Evolutionary conservation across 2,113 vertebrate species (phyloP), one percentile per base, ranked within the genome.

Genomic region (Microcebus ravelobensis): DNA sequence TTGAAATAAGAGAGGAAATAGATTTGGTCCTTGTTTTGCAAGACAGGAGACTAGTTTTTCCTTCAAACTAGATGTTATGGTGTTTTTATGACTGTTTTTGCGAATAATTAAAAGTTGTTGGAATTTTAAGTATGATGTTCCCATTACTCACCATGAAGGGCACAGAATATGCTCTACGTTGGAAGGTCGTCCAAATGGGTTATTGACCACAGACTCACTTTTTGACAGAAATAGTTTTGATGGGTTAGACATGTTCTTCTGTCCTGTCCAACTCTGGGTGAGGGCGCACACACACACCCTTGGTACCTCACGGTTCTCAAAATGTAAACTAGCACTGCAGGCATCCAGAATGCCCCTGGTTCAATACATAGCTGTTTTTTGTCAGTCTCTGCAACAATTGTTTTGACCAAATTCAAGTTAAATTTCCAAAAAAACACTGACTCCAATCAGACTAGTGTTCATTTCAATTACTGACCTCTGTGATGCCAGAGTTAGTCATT

Each of bases 21-120:
- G 82, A 27, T 74, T 76, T 73, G 13, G 31, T 20, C 45, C 48
- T 95, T 68, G 34, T 92, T 97, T 95, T 85, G 45, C 94, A 96
- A 39, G 63, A 61, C 34, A 23, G 18, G 57, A 95, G n/a, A 57
- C 29, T 84, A 50, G 11, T 79, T 88, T 95, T 61, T 73, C 52
- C 15, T 73, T 84, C 71, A 77, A 6, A 79, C 39, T 84, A 76
- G 13, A 68, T 89, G 36, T 77, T 73, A 29, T 11, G 36, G 36
- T 59, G 27, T 80, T 70, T 95, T 92, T 91, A 23, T 90, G 45
- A 48, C 61, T 90, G 0, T 50, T 36, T 45, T 39, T 29, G 20
- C 45, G 65, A 76, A 36, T 83, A 94, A 90, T 65, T 31, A 14
- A 85, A 94, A 94, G 29, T 74, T 86, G 39, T 77, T 63, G 21